Conservation (phyloP, 2,797 vertebrate species). For the Clarias laeviceps region DNA sequence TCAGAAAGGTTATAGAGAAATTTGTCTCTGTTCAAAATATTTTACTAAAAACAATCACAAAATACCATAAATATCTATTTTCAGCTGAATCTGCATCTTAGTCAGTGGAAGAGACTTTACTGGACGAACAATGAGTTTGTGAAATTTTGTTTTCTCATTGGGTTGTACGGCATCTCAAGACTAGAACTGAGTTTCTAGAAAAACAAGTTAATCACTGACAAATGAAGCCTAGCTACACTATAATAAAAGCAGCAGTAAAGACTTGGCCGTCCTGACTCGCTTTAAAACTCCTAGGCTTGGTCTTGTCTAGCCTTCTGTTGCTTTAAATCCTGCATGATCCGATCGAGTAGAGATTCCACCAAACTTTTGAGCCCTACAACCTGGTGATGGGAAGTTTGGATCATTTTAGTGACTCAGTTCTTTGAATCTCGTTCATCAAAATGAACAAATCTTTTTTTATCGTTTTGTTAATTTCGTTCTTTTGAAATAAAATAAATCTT, state of each 20-base stretch:
- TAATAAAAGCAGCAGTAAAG: background rate
- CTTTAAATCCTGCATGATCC: background rate
- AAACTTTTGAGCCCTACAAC: too few species aligned
- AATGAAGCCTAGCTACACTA: background rate
- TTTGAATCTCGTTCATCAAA: too few species aligned
- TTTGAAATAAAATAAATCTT: too few species aligned
- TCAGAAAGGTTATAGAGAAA: too few species aligned
- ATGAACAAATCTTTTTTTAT: too few species aligned
- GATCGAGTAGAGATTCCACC: background rate
- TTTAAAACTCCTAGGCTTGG: background rate
- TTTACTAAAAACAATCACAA: background rate
- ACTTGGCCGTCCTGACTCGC: background rate
- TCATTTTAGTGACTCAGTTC: too few species aligned
- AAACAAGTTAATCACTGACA: background rate
- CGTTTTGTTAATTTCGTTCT: too few species aligned
- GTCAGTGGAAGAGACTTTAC: background rate
- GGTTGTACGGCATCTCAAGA: background rate
- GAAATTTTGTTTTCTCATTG: background rate
- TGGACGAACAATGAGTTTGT: background rate
- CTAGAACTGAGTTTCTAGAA: too few species aligned
- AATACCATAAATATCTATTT: background rate
- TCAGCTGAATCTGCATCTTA: background rate
- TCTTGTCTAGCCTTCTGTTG: background rate
- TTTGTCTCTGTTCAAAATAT: background rate
- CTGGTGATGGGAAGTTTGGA: too few species aligned